A percentile compares a stretch with the other conserved stretches of the same genome.
These are phyloP conservation scores for Caranx ignobilis DNA, from an alignment of 2,113 vertebrate species.

Conservation along the genomic window DNA sequence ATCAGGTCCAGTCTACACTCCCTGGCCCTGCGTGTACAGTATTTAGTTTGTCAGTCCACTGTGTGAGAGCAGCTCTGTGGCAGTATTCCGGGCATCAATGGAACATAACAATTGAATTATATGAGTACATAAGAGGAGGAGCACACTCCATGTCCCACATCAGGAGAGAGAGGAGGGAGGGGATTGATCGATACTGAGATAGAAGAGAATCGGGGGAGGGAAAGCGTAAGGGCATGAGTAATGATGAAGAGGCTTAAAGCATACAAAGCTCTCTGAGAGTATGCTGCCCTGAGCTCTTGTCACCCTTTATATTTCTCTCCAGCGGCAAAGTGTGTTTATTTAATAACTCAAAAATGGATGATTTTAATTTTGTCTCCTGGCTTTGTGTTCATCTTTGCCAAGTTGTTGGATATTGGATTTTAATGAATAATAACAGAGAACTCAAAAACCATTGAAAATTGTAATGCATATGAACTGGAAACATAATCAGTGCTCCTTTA, in stretches of 20 bases:
- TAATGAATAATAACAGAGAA: not conserved
- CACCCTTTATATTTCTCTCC: conserved; percentile 1
- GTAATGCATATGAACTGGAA: not conserved
- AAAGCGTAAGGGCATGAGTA: not conserved
- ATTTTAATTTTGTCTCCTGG: not conserved
- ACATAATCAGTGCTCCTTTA: not conserved
- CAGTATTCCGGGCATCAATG: not conserved
- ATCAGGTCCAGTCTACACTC: fast-evolving
- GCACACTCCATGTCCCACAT: not conserved
- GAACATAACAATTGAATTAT: conserved; percentile 4
- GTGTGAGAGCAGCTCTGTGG: not conserved
- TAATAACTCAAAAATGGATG: conserved; percentile 1
- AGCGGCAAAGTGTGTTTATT: not conserved
- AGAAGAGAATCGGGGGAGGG: not conserved
- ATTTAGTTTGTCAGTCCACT: not conserved
- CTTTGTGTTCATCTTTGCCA: not conserved
- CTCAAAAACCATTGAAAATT: not conserved
- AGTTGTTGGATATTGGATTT: not conserved
- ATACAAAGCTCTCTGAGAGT: conserved; percentile 1
- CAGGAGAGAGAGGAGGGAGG: conserved; percentile 9
- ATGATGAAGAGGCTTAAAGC: conserved; percentile 39
- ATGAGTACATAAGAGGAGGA: not conserved
- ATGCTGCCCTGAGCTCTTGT: not conserved
- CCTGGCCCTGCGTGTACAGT: not conserved
- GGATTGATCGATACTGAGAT: conserved; percentile 32